Conservation (phyloP, 2,113 vertebrate species). For the Larimichthys crocea region DNA sequence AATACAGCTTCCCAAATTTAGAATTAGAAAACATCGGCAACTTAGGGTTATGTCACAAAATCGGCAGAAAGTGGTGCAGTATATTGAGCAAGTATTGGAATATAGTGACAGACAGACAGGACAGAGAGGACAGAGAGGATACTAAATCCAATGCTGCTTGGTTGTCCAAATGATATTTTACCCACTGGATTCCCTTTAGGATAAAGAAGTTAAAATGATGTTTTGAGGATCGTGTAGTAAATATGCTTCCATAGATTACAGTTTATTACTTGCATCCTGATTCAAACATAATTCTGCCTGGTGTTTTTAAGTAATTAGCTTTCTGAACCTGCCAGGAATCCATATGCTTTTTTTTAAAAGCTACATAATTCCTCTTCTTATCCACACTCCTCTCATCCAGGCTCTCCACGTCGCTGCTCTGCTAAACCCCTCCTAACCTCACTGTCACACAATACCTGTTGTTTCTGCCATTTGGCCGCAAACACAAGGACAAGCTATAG, state of each 20-base stretch:
- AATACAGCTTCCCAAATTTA: constrained; percentile 49
- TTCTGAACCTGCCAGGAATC: constrained; percentile 12
- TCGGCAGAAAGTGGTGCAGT: background rate
- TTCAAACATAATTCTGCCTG: background rate
- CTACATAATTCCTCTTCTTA: background rate
- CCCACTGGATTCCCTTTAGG: background rate
- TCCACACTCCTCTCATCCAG: constrained; percentile 1
- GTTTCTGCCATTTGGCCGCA: constrained; percentile 56
- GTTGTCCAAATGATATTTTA: background rate
- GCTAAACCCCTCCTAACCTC: constrained; percentile 26
- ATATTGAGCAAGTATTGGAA: constrained; percentile 1
- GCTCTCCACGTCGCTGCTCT: constrained; percentile 18
- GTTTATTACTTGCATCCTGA: background rate
- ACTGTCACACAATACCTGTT: constrained; percentile 66
- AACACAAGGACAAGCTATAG: constrained; percentile 62
- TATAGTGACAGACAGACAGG: background rate
- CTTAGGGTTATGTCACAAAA: constrained; percentile 31
- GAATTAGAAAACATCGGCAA: constrained; percentile 40
- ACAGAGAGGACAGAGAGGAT: background rate
- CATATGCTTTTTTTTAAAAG: background rate
- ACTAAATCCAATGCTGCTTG: background rate
- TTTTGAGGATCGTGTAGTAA: background rate
- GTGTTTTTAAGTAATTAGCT: constrained; percentile 17
- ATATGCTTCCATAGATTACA: background rate
- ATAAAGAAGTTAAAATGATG: background rate